phyloP scores from a whole-genome alignment of 1,140 invertebrate genomes.

The Ooceraea biroi region DNA sequence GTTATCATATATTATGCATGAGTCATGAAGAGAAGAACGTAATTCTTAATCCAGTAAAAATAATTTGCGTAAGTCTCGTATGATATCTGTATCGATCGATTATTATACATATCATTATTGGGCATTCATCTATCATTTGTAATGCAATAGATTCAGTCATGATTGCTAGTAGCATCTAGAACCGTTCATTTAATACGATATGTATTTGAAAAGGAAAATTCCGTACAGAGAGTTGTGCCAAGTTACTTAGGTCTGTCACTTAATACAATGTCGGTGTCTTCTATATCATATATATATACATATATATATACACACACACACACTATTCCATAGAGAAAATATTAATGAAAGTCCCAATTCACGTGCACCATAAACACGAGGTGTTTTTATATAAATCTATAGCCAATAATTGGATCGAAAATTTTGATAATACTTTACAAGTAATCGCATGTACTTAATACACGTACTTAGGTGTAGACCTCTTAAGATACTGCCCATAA shows the following conservation, averaged over 20 bases:
- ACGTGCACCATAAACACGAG: neutral
- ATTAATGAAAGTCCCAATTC: slow-evolving; percentile 28
- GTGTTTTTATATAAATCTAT: slow-evolving; percentile 8
- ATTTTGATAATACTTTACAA: too few species aligned
- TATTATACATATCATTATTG: slow-evolving; percentile 81
- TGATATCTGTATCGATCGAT: slow-evolving; percentile 51
- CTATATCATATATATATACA: too few species aligned
- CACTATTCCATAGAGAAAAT: slow-evolving; percentile 7
- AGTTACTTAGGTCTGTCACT: slow-evolving; percentile 28
- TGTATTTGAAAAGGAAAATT: slow-evolving; percentile 37
- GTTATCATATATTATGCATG: slow-evolving; percentile 43
- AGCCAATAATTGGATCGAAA: too few species aligned
- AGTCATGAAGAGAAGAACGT: neutral
- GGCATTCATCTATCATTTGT: slow-evolving; percentile 76
- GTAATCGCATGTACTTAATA: too few species aligned
- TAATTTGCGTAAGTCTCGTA: slow-evolving; percentile 61
- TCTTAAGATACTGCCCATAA: too few species aligned
- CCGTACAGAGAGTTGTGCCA: slow-evolving; percentile 40
- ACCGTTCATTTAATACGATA: slow-evolving; percentile 41
- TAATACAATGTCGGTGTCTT: neutral
- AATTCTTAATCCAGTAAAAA: slow-evolving; percentile 44
- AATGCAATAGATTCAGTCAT: slow-evolving; percentile 63
- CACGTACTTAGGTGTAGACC: too few species aligned
- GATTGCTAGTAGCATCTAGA: slow-evolving; percentile 64
- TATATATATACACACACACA: neutral